phyloP scores from a whole-genome alignment of 1,140 invertebrate genomes.

The Phthorimaea operculella region DNA sequence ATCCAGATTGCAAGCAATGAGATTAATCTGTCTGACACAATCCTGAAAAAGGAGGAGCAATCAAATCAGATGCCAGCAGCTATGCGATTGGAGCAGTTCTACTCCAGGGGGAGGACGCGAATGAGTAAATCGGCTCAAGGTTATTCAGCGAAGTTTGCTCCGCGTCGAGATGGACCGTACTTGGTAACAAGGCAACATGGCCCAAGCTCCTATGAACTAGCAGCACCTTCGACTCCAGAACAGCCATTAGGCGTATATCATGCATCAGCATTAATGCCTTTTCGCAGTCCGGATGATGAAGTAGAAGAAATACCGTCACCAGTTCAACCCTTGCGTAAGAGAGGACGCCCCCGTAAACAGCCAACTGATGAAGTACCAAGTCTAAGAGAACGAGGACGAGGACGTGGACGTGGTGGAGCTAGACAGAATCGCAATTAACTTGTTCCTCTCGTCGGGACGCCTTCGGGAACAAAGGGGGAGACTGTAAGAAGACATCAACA shows the following conservation, averaged over 20 bases:
- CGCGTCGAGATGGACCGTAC: slow-evolving; percentile 26
- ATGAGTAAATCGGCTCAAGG: slow-evolving; percentile 22
- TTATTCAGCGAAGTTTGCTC: slow-evolving; percentile 30
- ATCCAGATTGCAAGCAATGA: no score
- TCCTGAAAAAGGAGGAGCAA: background rate
- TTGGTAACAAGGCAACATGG: background rate
- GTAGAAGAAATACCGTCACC: background rate
- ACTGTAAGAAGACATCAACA: background rate
- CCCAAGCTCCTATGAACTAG: background rate
- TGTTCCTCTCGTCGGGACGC: slow-evolving; percentile 1
- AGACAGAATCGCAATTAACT: background rate
- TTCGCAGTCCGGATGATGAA: background rate
- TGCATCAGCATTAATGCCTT: background rate
- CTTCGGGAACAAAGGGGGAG: background rate
- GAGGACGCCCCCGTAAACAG: background rate
- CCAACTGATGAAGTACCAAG: background rate
- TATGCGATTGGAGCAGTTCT: no score
- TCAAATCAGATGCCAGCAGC: no score
- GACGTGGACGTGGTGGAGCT: no score
- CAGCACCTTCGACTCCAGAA: background rate
- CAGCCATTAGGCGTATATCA: background rate
- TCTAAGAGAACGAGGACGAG: background rate
- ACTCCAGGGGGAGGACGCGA: no score
- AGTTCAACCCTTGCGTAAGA: background rate
- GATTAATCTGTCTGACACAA: background rate